Evolutionary conservation across 2,797 vertebrate species (phyloP).

Genomic region (Phoeniculus purpureus): DNA sequence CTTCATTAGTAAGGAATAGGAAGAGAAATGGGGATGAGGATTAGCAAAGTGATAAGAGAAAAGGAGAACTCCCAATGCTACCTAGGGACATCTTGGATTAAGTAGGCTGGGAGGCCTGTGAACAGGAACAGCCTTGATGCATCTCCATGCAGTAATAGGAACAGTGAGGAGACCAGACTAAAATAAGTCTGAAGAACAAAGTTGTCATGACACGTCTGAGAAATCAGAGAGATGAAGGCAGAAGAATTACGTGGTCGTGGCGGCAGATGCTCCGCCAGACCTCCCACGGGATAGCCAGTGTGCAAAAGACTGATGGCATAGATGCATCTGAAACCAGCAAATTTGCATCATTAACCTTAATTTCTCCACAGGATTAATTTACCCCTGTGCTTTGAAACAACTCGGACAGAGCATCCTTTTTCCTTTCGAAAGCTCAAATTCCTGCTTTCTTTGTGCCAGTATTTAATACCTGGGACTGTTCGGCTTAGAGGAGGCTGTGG

Average conservation of each 20-base stretch:
- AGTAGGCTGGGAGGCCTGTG: background rate
- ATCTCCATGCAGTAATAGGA: background rate
- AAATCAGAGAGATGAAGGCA: slow-evolving; percentile 25
- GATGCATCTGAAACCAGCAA: background rate
- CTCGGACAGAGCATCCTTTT: background rate
- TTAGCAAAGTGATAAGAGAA: background rate
- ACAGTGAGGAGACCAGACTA: background rate
- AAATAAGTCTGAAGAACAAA: slow-evolving; percentile 25
- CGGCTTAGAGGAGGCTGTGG: too few relatives aligned
- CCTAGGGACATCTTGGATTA: background rate
- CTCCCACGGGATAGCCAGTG: background rate
- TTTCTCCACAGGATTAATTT: background rate
- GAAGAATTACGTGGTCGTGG: background rate
- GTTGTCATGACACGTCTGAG: background rate
- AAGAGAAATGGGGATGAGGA: background rate
- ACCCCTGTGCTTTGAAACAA: background rate
- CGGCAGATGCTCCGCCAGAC: slow-evolving; percentile 10
- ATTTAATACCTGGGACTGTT: background rate
- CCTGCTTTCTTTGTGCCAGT: background rate
- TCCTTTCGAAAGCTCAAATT: background rate
- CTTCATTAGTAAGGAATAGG: background rate
- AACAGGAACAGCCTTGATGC: background rate
- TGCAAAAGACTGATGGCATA: background rate
- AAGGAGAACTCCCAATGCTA: background rate
- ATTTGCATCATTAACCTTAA: slow-evolving; percentile 24